Conservation (phyloP, 2,797 vertebrate species). For the Spinus pinus region DNA sequence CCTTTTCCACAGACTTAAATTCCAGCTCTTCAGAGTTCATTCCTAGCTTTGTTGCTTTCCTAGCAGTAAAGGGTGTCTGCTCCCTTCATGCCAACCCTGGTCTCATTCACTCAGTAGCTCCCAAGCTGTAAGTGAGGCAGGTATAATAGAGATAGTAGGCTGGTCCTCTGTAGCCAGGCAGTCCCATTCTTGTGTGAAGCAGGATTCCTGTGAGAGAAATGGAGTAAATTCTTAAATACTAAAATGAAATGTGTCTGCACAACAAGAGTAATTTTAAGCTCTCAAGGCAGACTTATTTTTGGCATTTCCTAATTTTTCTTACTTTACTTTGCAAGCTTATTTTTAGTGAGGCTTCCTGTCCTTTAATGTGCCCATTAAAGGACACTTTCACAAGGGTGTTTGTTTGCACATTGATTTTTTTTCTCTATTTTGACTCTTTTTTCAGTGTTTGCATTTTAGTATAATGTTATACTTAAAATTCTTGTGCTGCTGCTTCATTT, state of each 20-base stretch:
- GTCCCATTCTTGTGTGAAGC: background rate
- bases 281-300: background rate
- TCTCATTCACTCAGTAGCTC: background rate
- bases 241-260: background rate
- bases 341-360: background rate
- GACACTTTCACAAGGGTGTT: background rate
- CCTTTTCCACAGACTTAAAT: slow-evolving; percentile 2
- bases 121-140: background rate
- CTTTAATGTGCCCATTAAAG: background rate
- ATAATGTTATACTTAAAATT: background rate
- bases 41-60: background rate
- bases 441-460: slow-evolving; percentile 10
- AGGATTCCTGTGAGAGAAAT: background rate
- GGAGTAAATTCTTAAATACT: background rate
- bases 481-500: background rate
- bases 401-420: slow-evolving; percentile 13
- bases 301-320: slow-evolving; percentile 5
- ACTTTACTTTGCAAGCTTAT: background rate
- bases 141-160: background rate
- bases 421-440: background rate
- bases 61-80: background rate
- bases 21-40: background rate
- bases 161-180: background rate
- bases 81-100: background rate
- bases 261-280: background rate